phyloP scores from a whole-genome alignment of 2,797 vertebrate species.

The Monodelphis domestica region DNA sequence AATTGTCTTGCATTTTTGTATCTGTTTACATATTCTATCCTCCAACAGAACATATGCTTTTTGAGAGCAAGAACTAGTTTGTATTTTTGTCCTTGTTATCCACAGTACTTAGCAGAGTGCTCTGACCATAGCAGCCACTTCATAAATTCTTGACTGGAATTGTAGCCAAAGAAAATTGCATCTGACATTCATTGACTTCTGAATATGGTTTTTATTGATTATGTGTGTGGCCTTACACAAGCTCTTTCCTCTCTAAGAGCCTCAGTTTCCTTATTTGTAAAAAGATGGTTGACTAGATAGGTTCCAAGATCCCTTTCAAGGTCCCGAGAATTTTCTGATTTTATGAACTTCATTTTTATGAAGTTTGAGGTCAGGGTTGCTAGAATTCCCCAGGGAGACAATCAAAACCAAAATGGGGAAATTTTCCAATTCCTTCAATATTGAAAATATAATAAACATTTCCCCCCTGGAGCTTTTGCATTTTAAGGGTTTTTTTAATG shows the following conservation, averaged over 20 bases:
- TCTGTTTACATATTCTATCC: background rate
- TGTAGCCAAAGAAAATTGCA: background rate
- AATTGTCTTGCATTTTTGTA: background rate
- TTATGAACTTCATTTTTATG: background rate
- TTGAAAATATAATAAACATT: conserved; percentile 27
- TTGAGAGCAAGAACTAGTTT: background rate
- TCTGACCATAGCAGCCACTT: background rate
- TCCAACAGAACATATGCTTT: background rate
- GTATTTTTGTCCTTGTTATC: background rate
- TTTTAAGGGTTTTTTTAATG: conserved; percentile 47
- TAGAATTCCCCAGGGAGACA: background rate
- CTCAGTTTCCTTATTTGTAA: background rate
- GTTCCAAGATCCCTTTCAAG: background rate
- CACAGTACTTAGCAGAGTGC: background rate
- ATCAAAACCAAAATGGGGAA: conserved; percentile 50
- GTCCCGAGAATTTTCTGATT: background rate
- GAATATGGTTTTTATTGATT: background rate
- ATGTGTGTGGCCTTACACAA: background rate
- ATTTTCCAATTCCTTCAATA: conserved; percentile 36
- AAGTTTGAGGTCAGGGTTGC: conserved; percentile 29
- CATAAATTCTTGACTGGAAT: too few species aligned
- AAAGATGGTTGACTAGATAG: background rate
- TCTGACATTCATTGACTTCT: background rate
- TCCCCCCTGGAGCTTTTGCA: conserved; percentile 19
- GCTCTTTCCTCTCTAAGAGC: background rate